Conservation (phyloP, 2,797 vertebrate species). For the Aplochiton taeniatus region DNA sequence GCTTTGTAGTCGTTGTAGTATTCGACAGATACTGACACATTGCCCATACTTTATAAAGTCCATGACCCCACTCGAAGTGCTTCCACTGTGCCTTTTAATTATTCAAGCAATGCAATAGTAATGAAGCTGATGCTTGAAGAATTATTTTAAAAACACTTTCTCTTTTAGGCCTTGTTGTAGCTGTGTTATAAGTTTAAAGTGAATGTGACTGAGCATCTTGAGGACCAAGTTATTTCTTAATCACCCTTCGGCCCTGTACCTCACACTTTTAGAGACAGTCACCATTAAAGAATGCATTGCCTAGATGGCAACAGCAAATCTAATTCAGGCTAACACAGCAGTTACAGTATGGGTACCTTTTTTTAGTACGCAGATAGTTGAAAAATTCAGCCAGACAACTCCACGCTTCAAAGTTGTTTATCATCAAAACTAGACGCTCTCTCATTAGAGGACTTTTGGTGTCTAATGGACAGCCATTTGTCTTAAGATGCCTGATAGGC, state of each 20-base stretch:
- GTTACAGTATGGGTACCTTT: slow-evolving; percentile 12
- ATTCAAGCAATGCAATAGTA: slow-evolving; percentile 10
- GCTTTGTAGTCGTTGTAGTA: too few species aligned
- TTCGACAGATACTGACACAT: too few species aligned
- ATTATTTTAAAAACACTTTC: not conserved
- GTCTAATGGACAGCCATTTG: slow-evolving; percentile 64
- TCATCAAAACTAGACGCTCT: slow-evolving; percentile 29
- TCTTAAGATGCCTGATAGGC: slow-evolving; percentile 61
- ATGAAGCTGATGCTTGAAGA: not conserved
- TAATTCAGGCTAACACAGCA: slow-evolving; percentile 2
- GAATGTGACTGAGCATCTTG: not conserved
- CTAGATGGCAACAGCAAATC: not conserved
- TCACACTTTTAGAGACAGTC: too few species aligned
- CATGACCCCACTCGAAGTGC: not conserved
- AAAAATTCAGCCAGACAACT: slow-evolving; percentile 12
- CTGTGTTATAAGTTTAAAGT: not conserved
- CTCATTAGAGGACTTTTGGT: slow-evolving; percentile 50
- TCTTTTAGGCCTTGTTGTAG: not conserved
- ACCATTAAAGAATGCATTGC: too few species aligned
- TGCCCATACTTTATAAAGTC: too few species aligned
- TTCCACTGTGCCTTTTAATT: slow-evolving; percentile 3
- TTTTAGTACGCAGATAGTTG: slow-evolving; percentile 11
- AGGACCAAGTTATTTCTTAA: too few species aligned
- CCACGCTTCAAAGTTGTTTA: slow-evolving; percentile 36
- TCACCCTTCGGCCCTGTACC: too few species aligned